These are phyloP conservation scores for Crocallis elinguaria DNA, from an alignment of 2,888 invertebrate species.

Conservation along the genomic window DNA sequence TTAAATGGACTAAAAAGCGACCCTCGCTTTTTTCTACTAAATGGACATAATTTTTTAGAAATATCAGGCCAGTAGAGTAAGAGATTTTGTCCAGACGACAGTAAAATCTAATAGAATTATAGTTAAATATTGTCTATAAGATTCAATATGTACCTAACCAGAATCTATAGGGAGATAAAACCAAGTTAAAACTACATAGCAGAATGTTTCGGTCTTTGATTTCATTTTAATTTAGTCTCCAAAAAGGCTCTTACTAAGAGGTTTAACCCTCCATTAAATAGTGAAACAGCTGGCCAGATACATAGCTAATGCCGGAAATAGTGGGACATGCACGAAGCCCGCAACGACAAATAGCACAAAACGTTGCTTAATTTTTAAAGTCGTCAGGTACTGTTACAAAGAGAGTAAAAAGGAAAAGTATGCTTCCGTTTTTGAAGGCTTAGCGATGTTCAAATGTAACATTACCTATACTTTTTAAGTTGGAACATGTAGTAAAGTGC, in stretches of 20 bases:
- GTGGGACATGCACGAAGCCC: slow-evolving; percentile 26
- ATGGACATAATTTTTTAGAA: no score
- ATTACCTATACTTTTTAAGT: not conserved
- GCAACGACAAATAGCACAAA: slow-evolving; percentile 30
- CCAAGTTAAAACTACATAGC: no score
- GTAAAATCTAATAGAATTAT: no score
- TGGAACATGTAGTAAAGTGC: not conserved
- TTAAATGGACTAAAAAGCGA: not conserved
- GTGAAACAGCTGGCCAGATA: slow-evolving; percentile 29
- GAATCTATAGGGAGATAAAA: no score
- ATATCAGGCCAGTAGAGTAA: no score
- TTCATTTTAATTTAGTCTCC: slow-evolving; percentile 1
- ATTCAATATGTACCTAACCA: no score
- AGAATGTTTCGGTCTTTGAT: not conserved
- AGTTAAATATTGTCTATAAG: no score
- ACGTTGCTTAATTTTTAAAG: slow-evolving; percentile 23
- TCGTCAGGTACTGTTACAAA: not conserved
- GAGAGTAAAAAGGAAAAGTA: not conserved
- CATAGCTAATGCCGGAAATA: slow-evolving; percentile 32
- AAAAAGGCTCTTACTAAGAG: slow-evolving; percentile 16
- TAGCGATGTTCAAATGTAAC: not conserved
- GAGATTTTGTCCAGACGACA: no score
- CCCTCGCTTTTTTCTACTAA: not conserved
- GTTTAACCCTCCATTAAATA: slow-evolving; percentile 25
- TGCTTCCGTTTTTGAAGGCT: slow-evolving; percentile 1